These are phyloP conservation scores for Elegia similella DNA, from an alignment of 2,888 invertebrate species.

Conservation along the genomic window DNA sequence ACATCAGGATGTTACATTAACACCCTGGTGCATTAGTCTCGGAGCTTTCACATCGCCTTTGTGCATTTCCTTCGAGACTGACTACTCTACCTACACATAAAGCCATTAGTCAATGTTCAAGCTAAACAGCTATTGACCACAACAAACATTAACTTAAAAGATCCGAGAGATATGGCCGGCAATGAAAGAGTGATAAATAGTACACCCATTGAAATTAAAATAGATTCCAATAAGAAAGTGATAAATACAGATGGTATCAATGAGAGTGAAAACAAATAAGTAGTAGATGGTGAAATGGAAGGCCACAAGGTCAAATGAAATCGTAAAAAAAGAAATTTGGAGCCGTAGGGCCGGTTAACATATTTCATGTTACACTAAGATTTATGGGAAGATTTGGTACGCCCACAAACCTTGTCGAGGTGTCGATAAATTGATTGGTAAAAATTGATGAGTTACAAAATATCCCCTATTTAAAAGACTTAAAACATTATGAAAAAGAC, in stretches of 20 bases:
- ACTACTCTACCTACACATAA: slow-evolving; percentile 25
- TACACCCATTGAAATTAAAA: slow-evolving; percentile 24
- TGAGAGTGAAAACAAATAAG: slow-evolving; percentile 22
- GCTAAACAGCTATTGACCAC: slow-evolving; percentile 34
- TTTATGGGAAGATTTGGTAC: neutral
- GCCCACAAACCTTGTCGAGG: neutral
- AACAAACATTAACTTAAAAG: slow-evolving; percentile 38
- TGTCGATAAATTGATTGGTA: neutral
- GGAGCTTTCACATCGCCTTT: slow-evolving; percentile 47
- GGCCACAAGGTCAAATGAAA: slow-evolving; percentile 37
- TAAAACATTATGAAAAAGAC: neutral
- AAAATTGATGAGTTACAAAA: neutral
- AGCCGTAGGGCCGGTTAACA: slow-evolving; percentile 31
- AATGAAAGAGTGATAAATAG: slow-evolving; percentile 30
- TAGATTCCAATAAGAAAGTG: slow-evolving; percentile 20
- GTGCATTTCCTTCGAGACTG: slow-evolving; percentile 38
- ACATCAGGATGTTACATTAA: slow-evolving; percentile 31
- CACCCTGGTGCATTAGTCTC: slow-evolving; percentile 40
- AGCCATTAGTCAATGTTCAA: slow-evolving; percentile 38
- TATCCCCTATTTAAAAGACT: neutral
- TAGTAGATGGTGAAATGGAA: slow-evolving; percentile 31
- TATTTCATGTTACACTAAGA: slow-evolving; percentile 27
- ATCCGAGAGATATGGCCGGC: slow-evolving; percentile 33
- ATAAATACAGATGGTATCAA: slow-evolving; percentile 15
- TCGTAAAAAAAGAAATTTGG: slow-evolving; percentile 31